A percentile compares a stretch with the other conserved stretches of the same genome.
phyloP scores from a whole-genome alignment of 2,888 invertebrate genomes.

The Sepioteuthis lessoniana region DNA sequence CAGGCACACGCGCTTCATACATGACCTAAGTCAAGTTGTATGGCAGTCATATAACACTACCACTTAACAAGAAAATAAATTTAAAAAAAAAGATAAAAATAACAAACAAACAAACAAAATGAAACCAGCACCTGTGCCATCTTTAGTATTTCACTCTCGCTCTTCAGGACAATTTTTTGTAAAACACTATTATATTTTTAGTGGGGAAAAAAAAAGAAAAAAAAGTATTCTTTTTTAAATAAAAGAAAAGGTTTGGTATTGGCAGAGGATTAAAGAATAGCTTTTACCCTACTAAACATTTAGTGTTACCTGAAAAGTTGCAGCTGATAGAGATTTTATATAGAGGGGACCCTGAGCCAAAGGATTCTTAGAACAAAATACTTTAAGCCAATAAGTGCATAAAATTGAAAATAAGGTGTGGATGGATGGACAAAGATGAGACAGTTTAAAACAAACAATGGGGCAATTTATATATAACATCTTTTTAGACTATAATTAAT shows the following conservation, averaged over 20 bases:
- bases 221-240: background rate
- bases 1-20: background rate
- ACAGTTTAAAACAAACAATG: background rate
- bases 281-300: background rate
- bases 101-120: too few relatives aligned
- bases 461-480: background rate
- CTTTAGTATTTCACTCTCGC: background rate
- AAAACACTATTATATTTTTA: too few relatives aligned
- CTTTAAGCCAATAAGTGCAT: background rate
- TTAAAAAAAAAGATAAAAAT: background rate
- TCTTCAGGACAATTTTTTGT: background rate
- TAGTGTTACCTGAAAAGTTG: background rate
- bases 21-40: background rate
- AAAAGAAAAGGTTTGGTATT: background rate
- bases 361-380: background rate
- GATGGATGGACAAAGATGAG: background rate
- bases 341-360: background rate
- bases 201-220: background rate
- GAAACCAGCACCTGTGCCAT: background rate
- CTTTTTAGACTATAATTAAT: background rate
- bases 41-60: background rate
- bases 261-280: background rate
- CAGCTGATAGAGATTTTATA: background rate
- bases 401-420: background rate
- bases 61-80: conserved; percentile 13